These are phyloP conservation scores for Pediacus dermestoides DNA, from an alignment of 2,888 invertebrate genomes.

Conservation along the genomic window DNA sequence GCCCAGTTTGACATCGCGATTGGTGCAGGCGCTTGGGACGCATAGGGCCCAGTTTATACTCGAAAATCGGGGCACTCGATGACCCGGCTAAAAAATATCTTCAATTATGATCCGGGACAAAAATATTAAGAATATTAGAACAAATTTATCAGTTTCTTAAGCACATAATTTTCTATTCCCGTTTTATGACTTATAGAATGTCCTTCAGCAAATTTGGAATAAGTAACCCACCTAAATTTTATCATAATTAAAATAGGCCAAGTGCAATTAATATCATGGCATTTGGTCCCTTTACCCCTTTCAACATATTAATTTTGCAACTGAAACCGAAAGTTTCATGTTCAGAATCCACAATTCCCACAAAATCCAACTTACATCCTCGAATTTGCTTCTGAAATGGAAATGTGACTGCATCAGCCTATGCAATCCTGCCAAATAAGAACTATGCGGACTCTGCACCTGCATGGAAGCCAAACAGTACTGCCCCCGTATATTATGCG, in stretches of 20 bases:
- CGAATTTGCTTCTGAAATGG: constrained; percentile 61
- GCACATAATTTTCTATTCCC: no score
- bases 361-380: constrained; percentile 58
- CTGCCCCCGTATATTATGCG: constrained; percentile 53
- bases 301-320: no score
- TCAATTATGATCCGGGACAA: background rate
- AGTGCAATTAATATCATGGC: no score
- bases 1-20: constrained; percentile 57
- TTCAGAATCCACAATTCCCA: background rate
- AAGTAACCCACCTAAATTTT: no score
- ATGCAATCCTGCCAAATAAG: constrained; percentile 53
- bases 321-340: no score
- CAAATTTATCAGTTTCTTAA: no score
- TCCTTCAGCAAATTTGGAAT: no score
- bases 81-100: constrained; percentile 58
- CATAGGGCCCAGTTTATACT: constrained; percentile 67
- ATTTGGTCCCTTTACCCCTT: no score
- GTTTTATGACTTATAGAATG: no score
- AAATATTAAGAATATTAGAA: constrained; percentile 7
- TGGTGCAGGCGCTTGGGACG: constrained; percentile 60
- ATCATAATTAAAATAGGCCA: no score
- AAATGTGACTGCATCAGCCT: constrained; percentile 59
- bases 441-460: constrained; percentile 53
- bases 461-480: constrained; percentile 63
- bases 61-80: constrained; percentile 65